Conservation (phyloP, 2,888 invertebrate species). For the Adelognathus sp. region DNA sequence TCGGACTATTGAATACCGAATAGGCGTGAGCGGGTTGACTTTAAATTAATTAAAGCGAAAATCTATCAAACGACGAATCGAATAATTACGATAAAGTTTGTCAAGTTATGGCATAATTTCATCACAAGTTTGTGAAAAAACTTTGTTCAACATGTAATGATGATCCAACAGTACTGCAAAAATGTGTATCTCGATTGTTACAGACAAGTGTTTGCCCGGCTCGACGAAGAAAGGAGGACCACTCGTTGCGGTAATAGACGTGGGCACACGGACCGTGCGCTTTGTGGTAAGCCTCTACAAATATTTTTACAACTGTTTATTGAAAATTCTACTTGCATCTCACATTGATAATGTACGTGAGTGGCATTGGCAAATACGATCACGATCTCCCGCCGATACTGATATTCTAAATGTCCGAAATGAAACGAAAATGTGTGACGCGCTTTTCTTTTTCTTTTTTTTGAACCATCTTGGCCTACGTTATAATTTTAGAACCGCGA, state of each 20-base stretch:
- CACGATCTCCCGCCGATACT: background rate
- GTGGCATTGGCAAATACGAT: too few species aligned
- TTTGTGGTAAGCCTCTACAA: conserved; percentile 86
- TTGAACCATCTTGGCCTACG: background rate
- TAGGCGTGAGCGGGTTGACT: too few species aligned
- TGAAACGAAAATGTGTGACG: background rate
- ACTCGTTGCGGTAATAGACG: conserved; percentile 95
- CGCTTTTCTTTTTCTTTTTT: background rate
- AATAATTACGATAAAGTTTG: too few species aligned
- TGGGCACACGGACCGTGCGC: conserved; percentile 95
- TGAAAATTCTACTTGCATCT: too few species aligned
- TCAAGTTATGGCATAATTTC: too few species aligned
- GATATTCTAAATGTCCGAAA: background rate
- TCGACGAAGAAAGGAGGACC: conserved; percentile 76
- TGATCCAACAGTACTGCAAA: background rate
- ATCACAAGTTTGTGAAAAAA: too few species aligned
- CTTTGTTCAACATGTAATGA: background rate
- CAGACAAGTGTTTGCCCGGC: conserved; percentile 70
- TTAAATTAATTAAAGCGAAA: too few species aligned
- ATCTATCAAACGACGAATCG: too few species aligned
- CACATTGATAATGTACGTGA: too few species aligned
- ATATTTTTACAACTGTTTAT: background rate
- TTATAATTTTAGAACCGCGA: background rate
- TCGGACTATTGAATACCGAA: too few species aligned
- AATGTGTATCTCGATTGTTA: conserved; percentile 51